Evolutionary conservation across 2,888 invertebrate species (phyloP), one percentile per base, ranked within the genome.

Genomic region (Tenodera sinensis): DNA sequence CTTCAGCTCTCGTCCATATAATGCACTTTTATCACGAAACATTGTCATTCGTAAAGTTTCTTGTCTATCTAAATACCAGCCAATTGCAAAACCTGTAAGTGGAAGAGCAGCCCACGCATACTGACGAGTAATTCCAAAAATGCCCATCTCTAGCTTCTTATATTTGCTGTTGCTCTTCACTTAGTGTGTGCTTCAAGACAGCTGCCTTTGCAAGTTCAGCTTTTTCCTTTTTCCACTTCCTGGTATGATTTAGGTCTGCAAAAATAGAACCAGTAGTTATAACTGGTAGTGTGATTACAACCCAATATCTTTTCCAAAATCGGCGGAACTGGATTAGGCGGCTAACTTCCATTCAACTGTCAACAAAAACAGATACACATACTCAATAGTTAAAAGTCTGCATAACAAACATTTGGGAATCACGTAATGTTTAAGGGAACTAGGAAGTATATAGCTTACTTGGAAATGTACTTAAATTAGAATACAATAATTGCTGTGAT

Each of bases 11-110:
- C 96, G 94, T 30, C 96, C 97, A 92, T 96, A 98, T 83, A 98
- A 93, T 87, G 96, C 95, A 92, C 97, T 97, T 92, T 96, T 97
- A 92, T 98, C 98, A 90, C 97, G 94, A 92, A 96, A 98, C 91
- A 93, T 93, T 0, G 95, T 94, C 95, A 97, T 95, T 89, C 97
- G 95, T 90, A 96, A 94, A 0, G 96, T 96, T 93, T 97, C 97
- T 91, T 95, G 94, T 8, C 93, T 93, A 92, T 97, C 97, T 88
- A 97, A 91, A 91, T 93, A 96, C 91, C 94, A 94, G 1, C 97
- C 97, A 88, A 97, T 90, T 2, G 93, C 92, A 91, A 92, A 95
- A 0, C 96, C 96, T 47, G 94, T 91, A 0, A 95, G 0, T 0
- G 97, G 96, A 0, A 96, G 83, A 0, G 93, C 92, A 2, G 93